Evolutionary conservation across 2,888 invertebrate genomes (phyloP).

Genomic region (Leucophora obtusa): DNA sequence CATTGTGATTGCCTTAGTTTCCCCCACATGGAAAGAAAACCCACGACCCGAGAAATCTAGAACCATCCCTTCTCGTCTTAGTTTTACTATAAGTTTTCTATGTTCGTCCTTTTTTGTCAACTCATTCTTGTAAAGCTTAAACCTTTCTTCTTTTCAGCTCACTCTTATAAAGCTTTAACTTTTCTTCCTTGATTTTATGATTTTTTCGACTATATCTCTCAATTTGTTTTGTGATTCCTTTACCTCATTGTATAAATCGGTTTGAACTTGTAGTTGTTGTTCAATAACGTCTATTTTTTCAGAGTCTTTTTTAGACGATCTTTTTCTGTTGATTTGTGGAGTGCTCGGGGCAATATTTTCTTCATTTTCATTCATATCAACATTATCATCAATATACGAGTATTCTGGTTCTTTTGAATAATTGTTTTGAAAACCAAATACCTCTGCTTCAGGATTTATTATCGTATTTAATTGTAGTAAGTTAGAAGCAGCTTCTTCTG

Average conservation of each 20-base stretch:
- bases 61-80: too few species aligned
- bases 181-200: constrained; percentile 1
- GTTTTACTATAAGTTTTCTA: constrained; percentile 5
- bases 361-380: not conserved
- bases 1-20: too few species aligned
- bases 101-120: not conserved
- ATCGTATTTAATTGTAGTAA: too few species aligned
- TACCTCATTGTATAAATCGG: too few species aligned
- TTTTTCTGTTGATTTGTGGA: not conserved
- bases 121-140: constrained; percentile 16
- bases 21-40: too few species aligned
- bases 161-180: too few species aligned
- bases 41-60: too few species aligned
- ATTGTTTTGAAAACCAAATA: not conserved
- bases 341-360: not conserved
- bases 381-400: too few species aligned
- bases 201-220: constrained; percentile 20
- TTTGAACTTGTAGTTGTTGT: constrained; percentile 12
- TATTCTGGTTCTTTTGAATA: constrained; percentile 5
- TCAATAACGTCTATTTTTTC: constrained; percentile 6
- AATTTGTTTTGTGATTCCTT: constrained; percentile 6
- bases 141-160: constrained; percentile 18
- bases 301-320: not conserved
- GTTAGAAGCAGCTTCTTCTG: too few species aligned
- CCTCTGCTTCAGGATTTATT: too few species aligned